These are phyloP conservation scores for Drosophila teissieri DNA, from an alignment of 1,140 invertebrate species.

Conservation along the genomic window DNA sequence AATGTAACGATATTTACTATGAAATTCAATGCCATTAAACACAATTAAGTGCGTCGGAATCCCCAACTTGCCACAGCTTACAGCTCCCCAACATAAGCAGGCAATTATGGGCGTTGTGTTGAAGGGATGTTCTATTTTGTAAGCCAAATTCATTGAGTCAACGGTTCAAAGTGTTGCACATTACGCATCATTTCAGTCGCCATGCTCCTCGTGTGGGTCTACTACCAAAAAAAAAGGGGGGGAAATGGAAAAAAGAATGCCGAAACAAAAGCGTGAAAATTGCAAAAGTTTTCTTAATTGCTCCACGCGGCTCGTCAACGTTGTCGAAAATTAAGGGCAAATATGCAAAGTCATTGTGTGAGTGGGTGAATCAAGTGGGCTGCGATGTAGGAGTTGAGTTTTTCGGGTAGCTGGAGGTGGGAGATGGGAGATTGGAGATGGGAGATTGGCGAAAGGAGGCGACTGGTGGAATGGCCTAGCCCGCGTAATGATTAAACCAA, in stretches of 20 bases:
- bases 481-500: conserved; percentile 69
- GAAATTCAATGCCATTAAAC: conserved; percentile 76
- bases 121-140: background rate
- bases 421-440: background rate
- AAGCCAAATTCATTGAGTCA: conserved; percentile 64
- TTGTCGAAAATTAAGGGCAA: conserved; percentile 75
- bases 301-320: conserved; percentile 55
- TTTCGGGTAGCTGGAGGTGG: background rate
- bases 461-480: conserved; percentile 18
- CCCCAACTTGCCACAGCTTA: conserved; percentile 17
- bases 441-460: background rate
- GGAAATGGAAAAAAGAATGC: conserved; percentile 22
- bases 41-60: conserved; percentile 63
- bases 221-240: conserved; percentile 2
- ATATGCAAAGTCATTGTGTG: conserved; percentile 77
- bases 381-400: conserved; percentile 5
- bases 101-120: conserved; percentile 45
- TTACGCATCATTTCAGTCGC: conserved; percentile 68
- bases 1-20: conserved; percentile 69
- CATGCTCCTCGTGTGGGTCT: conserved; percentile 13
- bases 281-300: conserved; percentile 82
- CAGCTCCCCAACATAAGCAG: conserved; percentile 42
- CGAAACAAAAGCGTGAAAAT: conserved; percentile 78
- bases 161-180: conserved; percentile 78
- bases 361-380: conserved; percentile 9